Evolutionary conservation across 2,888 invertebrate genomes (phyloP), one percentile per base, ranked within the genome.

Genomic region (Drosophila siamana): DNA sequence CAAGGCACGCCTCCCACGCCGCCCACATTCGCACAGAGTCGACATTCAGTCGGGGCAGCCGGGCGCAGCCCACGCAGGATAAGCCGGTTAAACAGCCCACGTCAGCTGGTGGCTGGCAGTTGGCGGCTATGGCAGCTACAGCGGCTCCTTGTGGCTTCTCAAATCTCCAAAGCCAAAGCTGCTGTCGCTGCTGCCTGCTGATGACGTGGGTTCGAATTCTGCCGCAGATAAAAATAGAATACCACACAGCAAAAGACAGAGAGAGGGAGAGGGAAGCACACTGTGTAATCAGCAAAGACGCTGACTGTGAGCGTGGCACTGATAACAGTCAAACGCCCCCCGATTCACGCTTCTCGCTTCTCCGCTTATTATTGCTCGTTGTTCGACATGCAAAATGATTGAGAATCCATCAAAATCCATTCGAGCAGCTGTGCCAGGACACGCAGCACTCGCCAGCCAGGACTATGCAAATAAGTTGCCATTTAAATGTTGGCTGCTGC

Each of bases 371-470:
- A 69, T 69, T 65, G 65, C 16, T 26, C 44, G 30, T 33, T 59
- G 86, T 86, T 78, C 62, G 78, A 69, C 74, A 86, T 83, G 88
- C 82, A 73, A 83, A 88, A 88, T 83, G 76, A 78, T 80, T 74
- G 84, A 71, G 69, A 81, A 83, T 88, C 86, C 73, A 80, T 86
- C 86, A 80, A 73, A 80, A 68, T 74, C 68, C 64, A 66, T 54
- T 48, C 38, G 66, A 80, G 66, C 84, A 80, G 72, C 80, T 83
- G 83, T 28, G 41, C 15, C 59, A 60, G 60, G 66, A 73, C 80
- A 73, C 67, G 30, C 48, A 48, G 65, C 56, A 65, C 19, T 1
- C 55, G 65, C 59, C 59, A 60, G 41, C 19, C 59, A 60, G 57
- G 66, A 73, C 80, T 79, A 73, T 69, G 77, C 67, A 79, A 80